A percentile compares a stretch with the other conserved stretches of the same genome.
Conservation (phyloP, 1,140 invertebrate genomes). For the Temnothorax curvispinosus region DNA sequence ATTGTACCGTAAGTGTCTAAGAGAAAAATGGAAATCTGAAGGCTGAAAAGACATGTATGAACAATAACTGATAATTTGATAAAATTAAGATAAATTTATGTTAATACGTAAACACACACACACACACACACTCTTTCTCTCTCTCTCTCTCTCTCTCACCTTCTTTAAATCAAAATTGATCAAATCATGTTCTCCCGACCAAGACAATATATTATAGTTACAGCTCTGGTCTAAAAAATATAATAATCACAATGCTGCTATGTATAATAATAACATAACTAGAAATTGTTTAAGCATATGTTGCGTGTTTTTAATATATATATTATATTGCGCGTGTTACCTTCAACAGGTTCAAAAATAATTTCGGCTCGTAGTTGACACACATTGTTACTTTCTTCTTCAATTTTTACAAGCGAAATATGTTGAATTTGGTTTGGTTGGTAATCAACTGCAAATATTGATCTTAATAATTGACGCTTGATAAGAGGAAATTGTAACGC, state of each 20-base stretch:
- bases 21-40: conserved; percentile 62
- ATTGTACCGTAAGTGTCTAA: conserved; percentile 70
- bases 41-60: conserved; percentile 36
- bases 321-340: conserved; percentile 52
- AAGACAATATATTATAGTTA: conserved; percentile 77
- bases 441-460: conserved; percentile 67
- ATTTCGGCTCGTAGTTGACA: conserved; percentile 66
- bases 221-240: conserved; percentile 79
- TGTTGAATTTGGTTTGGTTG: conserved; percentile 57
- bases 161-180: conserved; percentile 38
- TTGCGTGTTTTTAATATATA: not conserved
- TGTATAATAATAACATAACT: not conserved
- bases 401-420: conserved; percentile 65
- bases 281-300: not conserved
- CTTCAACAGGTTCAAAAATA: conserved; percentile 73
- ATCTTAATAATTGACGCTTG: not conserved
- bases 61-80: conserved; percentile 2
- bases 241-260: not conserved
- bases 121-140: not conserved
- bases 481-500: not conserved
- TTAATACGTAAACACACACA: too few species aligned
- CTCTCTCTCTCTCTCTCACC: not conserved
- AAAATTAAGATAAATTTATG: not conserved
- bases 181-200: conserved; percentile 66
- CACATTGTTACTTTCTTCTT: conserved; percentile 44